Evolutionary conservation across 2,113 vertebrate genomes (phyloP).

Genomic region (Pitta sordida): DNA sequence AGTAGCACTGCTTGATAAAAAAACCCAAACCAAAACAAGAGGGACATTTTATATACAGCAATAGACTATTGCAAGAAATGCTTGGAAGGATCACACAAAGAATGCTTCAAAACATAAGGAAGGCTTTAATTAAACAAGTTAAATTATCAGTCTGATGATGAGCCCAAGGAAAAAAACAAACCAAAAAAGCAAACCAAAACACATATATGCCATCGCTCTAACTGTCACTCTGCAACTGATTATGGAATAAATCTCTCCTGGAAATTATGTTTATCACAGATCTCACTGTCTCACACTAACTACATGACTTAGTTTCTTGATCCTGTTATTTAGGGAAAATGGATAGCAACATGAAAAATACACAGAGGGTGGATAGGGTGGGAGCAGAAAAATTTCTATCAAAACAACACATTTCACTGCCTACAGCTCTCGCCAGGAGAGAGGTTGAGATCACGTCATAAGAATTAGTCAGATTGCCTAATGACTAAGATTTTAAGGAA

Average conservation of each 20-base stretch:
- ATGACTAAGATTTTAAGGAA: neutral
- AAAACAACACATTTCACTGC: slow-evolving; percentile 15
- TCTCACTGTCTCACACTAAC: neutral
- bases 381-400: neutral
- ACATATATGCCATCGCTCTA: neutral
- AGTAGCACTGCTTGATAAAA: neutral
- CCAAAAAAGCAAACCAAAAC: neutral
- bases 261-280: neutral
- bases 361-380: neutral
- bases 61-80: neutral
- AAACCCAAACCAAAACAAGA: neutral
- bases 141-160: neutral
- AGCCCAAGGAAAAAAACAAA: neutral
- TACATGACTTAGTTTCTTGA: neutral
- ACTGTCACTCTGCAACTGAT: neutral
- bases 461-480: neutral
- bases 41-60: neutral
- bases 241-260: neutral
- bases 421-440: neutral
- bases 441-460: neutral
- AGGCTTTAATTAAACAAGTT: neutral
- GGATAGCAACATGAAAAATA: neutral
- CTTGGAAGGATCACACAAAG: neutral
- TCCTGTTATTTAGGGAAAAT: neutral
- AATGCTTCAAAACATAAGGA: neutral